Percentiles rank a stretch among this genome's conserved stretches.
Evolutionary conservation across 1,140 invertebrate genomes (phyloP).

Genomic region (Caenorhabditis briggsae): DNA sequence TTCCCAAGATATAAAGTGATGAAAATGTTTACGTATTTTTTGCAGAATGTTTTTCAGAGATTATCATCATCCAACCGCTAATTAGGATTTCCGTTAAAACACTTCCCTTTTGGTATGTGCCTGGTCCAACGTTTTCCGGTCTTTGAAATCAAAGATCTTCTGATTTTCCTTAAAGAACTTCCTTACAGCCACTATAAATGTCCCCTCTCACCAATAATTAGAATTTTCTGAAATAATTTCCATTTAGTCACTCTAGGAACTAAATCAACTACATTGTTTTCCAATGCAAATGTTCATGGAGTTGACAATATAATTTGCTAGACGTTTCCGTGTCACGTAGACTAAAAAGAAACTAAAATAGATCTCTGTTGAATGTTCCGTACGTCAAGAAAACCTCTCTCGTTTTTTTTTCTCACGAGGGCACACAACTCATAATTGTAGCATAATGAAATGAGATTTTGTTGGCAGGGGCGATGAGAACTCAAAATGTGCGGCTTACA

Average conservation of each 20-base stretch:
- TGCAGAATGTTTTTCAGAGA: not conserved
- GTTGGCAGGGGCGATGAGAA: too few relatives aligned
- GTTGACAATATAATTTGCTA: conserved; percentile 45
- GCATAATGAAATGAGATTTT: too few relatives aligned
- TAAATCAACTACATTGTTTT: not conserved
- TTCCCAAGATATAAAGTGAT: not conserved
- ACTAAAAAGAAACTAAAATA: conserved; percentile 10
- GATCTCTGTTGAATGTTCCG: not conserved
- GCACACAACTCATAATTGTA: too few relatives aligned
- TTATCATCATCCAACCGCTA: conserved; percentile 9
- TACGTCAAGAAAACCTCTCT: not conserved
- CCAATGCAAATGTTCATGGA: conserved; percentile 1
- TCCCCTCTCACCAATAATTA: too few relatives aligned
- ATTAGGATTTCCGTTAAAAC: conserved; percentile 6
- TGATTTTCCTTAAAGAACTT: not conserved
- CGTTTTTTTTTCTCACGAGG: too few relatives aligned
- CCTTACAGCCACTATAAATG: too few relatives aligned
- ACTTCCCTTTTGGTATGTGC: not conserved
- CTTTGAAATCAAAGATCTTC: not conserved
- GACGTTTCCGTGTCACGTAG: conserved; percentile 4
- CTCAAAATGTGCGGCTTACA: too few relatives aligned
- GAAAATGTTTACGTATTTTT: not conserved
- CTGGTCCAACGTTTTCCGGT: not conserved
- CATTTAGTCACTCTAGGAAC: conserved; percentile 1
- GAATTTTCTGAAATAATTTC: not conserved